Conservation (phyloP, 2,113 vertebrate genomes). For the Pipa parva region DNA sequence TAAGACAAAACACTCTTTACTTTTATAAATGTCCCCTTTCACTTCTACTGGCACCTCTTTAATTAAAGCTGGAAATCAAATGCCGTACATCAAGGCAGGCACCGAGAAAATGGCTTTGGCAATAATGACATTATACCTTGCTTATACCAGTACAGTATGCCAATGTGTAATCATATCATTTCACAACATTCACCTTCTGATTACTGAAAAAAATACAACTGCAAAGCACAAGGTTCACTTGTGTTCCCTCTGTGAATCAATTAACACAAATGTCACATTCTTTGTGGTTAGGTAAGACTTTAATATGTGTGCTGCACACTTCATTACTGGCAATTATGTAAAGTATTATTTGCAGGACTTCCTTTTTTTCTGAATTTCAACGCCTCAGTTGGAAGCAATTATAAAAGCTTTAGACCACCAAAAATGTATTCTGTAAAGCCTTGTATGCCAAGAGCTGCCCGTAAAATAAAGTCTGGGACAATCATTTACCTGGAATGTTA, state of each 20-base stretch:
- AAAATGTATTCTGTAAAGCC: conserved; percentile 29
- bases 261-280: conserved; percentile 24
- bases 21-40: too few species aligned
- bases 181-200: too few species aligned
- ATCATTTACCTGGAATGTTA: conserved; percentile 28
- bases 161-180: too few species aligned
- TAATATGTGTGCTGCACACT: conserved; percentile 38
- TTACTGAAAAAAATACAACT: too few species aligned
- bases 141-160: too few species aligned
- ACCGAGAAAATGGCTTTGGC: too few species aligned
- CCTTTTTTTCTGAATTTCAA: conserved; percentile 43
- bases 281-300: conserved; percentile 41
- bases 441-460: conserved; percentile 25
- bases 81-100: too few species aligned
- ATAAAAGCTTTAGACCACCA: conserved; percentile 47
- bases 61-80: too few species aligned
- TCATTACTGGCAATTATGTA: conserved; percentile 46
- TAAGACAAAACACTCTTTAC: too few species aligned
- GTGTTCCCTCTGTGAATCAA: conserved; percentile 27
- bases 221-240: conserved; percentile 37
- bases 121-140: too few species aligned
- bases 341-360: conserved; percentile 50
- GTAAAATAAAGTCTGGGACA: not conserved
- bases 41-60: too few species aligned
- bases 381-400: conserved; percentile 52